Evolutionary conservation across 1,140 invertebrate genomes (phyloP).

Genomic region (Lamellibrachia luymesi): DNA sequence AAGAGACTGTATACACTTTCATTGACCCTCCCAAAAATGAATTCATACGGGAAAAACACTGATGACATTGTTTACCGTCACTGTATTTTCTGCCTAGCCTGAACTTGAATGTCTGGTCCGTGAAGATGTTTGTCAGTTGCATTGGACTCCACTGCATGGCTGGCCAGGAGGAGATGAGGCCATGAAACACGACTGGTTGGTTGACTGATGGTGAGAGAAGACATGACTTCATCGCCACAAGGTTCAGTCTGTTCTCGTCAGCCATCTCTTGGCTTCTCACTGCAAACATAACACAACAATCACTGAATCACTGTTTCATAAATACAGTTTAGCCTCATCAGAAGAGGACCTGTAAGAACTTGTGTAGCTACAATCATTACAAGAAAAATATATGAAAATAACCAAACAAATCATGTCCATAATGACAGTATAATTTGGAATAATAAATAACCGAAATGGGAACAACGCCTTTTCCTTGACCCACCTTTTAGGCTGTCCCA

Average conservation of each 20-base stretch:
- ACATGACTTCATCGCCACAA: background rate
- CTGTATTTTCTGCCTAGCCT: conserved; percentile 20
- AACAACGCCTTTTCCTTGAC: too few relatives aligned
- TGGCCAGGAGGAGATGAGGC: conserved; percentile 13
- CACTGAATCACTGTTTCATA: background rate
- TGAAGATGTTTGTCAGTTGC: conserved; percentile 6
- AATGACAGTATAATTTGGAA: too few relatives aligned
- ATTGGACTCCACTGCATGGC: conserved; percentile 18
- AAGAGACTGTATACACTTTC: background rate
- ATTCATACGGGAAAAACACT: background rate
- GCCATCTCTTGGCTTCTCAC: background rate
- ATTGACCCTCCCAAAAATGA: background rate
- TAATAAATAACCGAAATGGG: too few relatives aligned
- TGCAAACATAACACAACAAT: background rate
- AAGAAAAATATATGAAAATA: too few relatives aligned
- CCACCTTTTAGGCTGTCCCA: too few relatives aligned
- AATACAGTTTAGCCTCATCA: too few relatives aligned
- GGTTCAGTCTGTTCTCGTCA: background rate
- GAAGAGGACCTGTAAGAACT: too few relatives aligned
- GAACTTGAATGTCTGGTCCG: conserved; percentile 15
- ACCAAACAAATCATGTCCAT: too few relatives aligned
- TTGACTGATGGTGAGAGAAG: background rate
- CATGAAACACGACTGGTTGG: conserved; percentile 18
- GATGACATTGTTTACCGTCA: background rate
- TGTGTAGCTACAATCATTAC: too few relatives aligned